These are phyloP conservation scores for Enteromius mattozi DNA, from an alignment of 2,797 vertebrate species.

Conservation along the genomic window DNA sequence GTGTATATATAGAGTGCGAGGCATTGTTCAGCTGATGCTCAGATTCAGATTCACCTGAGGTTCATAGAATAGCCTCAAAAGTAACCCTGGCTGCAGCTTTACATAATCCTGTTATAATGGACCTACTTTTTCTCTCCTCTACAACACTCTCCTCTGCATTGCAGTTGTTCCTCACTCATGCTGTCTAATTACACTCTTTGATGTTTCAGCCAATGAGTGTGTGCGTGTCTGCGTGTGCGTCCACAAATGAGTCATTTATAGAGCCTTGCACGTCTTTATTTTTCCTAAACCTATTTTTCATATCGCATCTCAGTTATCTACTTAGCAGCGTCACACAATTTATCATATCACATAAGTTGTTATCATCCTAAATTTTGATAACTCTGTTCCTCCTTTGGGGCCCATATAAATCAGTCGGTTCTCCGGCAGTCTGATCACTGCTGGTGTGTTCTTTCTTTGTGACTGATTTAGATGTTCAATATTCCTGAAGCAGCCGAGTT, in stretches of 20 bases:
- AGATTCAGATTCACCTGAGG: slow-evolving; percentile 16
- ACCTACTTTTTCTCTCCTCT: slow-evolving; percentile 25
- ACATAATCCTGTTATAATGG: slow-evolving; percentile 49
- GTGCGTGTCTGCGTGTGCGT: slow-evolving; percentile 20
- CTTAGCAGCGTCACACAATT: neutral
- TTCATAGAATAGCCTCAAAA: slow-evolving; percentile 1
- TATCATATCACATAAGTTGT: neutral
- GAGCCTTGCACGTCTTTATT: slow-evolving; percentile 38
- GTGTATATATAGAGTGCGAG: neutral
- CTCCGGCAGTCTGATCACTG: neutral
- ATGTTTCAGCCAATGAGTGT: slow-evolving; percentile 40
- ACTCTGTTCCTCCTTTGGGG: neutral
- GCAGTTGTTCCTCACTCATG: slow-evolving; percentile 58
- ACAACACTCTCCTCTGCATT: slow-evolving; percentile 50
- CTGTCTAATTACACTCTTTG: slow-evolving; percentile 57
- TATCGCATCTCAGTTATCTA: neutral
- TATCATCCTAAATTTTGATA: neutral
- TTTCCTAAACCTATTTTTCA: slow-evolving; percentile 30
- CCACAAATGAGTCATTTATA: slow-evolving; percentile 50
- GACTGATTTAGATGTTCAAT: slow-evolving; percentile 28
- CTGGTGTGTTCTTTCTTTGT: neutral
- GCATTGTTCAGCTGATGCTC: neutral
- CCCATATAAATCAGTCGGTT: slow-evolving; percentile 2
- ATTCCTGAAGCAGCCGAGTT: neutral
- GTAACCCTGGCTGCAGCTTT: slow-evolving; percentile 30